Evolutionary conservation across 2,113 vertebrate species (phyloP).

Genomic region (Corythornis madagascariensis): DNA sequence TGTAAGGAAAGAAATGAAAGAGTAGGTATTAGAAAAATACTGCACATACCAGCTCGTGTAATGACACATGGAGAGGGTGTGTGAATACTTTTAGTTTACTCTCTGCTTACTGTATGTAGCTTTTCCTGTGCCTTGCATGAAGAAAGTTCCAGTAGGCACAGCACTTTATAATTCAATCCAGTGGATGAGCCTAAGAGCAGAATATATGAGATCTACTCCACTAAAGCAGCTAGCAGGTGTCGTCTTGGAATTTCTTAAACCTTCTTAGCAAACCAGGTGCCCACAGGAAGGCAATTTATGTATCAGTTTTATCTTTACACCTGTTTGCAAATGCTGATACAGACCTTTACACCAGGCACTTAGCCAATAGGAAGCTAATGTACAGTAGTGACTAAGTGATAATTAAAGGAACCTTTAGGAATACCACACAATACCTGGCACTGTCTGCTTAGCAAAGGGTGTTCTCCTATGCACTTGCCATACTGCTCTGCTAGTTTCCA

Average conservation of each 20-base stretch:
- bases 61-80: accelerated
- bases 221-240: conserved; percentile 58
- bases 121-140: not conserved
- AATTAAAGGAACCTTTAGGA: conserved; percentile 61
- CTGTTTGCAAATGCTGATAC: conserved; percentile 49
- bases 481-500: not conserved
- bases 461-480: conserved; percentile 8
- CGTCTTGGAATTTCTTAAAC: conserved; percentile 50
- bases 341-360: conserved; percentile 7
- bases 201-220: conserved; percentile 7
- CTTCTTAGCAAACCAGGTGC: conserved; percentile 62
- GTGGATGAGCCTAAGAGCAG: not conserved
- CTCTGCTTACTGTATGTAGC: not conserved
- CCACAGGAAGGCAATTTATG: conserved; percentile 57
- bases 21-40: not conserved
- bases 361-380: conserved; percentile 41
- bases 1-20: not conserved
- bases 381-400: conserved; percentile 26
- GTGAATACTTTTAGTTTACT: not conserved
- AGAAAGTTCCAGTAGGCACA: not conserved
- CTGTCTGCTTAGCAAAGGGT: conserved; percentile 4
- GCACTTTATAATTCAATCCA: not conserved
- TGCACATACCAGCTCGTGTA: not conserved
- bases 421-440: conserved; percentile 30
- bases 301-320: conserved; percentile 57